Base-by-base conservation (phyloP, 2,113 vertebrate genomes). In the Pseudorectes ferrugineus region DNA sequence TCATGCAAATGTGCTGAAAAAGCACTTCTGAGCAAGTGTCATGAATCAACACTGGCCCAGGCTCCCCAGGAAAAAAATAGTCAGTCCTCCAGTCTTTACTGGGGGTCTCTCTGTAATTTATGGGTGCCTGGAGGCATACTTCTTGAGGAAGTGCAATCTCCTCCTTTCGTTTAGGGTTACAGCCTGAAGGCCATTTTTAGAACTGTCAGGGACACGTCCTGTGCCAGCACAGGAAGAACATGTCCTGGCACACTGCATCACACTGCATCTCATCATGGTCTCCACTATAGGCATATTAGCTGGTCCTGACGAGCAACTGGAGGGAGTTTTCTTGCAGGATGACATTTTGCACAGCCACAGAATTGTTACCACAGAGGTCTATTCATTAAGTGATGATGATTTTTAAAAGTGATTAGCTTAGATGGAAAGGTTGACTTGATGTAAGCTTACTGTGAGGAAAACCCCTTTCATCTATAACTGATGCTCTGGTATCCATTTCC, bases 221-320 rank as follows among this genome's bases (percentile, higher is more conserved):
- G 46, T 89, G 90, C 93, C 94, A 96, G 58, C 26, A 85, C 49
- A 95, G 92, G 93, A 94, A 95, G 74, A 82, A 73, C 10, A 24
- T 35, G 63, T 65, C 38, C 48, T 58, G 40, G 54, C 66, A 79
- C 85, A 65, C 25, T 65, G 28, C 76, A 26, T 61, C 66, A 79
- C 85, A 65, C 25, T 65, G 28, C 73, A 24, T 61, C 21, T 52
- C 3, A 3, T 78, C 5, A 1, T 24, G 45, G 28, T 71, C 49
- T 91, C 38, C 35, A 33, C 33, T 29, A 4, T 4, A 68, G 31
- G 16, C 2, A 0, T 33, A 18, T 58, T 68, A 36, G 20, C 28
- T 62, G 26, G 13, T 46, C 28, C 19, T 62, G 46, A 51, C 23
- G 20, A 89, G 40, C 7, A 3, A 13, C 25, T 24, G 46, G 40